Base-by-base conservation (phyloP, 92 coral and sea anemone genomes). In the Parazoanthus swiftii region DNA sequence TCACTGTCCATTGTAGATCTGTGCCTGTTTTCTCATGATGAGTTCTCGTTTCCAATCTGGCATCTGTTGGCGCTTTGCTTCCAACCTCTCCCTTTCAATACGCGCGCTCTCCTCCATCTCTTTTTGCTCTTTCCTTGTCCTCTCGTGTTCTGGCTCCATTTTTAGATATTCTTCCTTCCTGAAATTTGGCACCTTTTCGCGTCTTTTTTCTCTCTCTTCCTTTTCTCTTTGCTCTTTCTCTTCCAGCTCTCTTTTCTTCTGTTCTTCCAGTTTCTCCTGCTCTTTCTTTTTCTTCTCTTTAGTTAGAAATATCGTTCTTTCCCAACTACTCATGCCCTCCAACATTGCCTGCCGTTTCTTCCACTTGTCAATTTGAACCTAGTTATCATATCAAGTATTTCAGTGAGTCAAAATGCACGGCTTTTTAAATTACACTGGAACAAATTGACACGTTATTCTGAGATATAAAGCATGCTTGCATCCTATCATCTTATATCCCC, bases 221-320 rank as follows among this genome's bases (percentile, higher is more conserved):
- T 39, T 7, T 15, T 76, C 80, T 76, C 80, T 76, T 42, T 15
- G 14, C 46, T 38, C 51, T 39, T 76, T 76, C 46, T 76, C 80
- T n/a, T 18, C 26, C 51, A 18, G 23, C 29, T 76, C 80, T 38
- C 25, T 44, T 39, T 44, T 76, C 25, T 18, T 6, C 51, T 4
- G 51, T 10, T 76, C 80, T 76, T 76, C 80, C 80, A 76, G 51
- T 76, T 76, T 76, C 5, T 76, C 51, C 51, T 76, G 51, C 5
- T 42, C 80, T 76, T 10, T 76, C 80, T 10, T 39, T n/a, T 76
- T 76, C 54, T 36, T 42, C 26, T 76, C 48, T 5, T 76, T 76
- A 3, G 51, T 16, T 13, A 37, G 4, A 38, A 37, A 76, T 76
- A 76, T 42, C 2, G 25, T 0, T 38, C 46, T 8, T 20, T 76